phyloP scores from a whole-genome alignment of 30 jellyfish, hydroid and myxozoan species.

The Hydractinia symbiolongicarpus region DNA sequence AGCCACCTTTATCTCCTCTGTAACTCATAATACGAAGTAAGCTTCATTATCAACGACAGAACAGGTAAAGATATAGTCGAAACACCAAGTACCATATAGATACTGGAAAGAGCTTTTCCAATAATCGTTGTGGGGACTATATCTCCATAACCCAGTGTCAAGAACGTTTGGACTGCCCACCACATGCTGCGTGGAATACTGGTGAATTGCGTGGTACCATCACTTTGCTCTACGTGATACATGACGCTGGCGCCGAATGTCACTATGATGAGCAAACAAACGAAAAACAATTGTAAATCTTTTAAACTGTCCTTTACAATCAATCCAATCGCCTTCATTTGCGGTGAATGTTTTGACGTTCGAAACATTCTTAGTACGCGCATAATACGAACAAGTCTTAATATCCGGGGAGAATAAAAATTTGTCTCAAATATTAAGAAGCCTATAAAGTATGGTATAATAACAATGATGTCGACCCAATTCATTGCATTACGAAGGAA shows the following conservation, averaged over 20 bases:
- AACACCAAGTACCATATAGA: slow-evolving; percentile 89
- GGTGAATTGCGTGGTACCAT: slow-evolving; percentile 37
- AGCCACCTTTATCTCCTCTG: neutral
- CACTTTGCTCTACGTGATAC: slow-evolving; percentile 47
- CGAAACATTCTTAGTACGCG: slow-evolving; percentile 70
- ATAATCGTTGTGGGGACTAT: slow-evolving; percentile 68
- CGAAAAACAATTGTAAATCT: slow-evolving; percentile 62
- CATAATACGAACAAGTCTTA: slow-evolving; percentile 57
- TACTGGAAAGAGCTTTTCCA: slow-evolving; percentile 70
- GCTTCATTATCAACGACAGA: slow-evolving; percentile 70
- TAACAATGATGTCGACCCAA: slow-evolving; percentile 61
- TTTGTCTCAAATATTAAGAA: slow-evolving; percentile 16
- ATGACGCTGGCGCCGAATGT: slow-evolving; percentile 89
- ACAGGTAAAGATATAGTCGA: slow-evolving; percentile 92
- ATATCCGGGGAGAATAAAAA: slow-evolving; percentile 19
- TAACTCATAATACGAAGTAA: slow-evolving; percentile 46
- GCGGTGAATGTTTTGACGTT: slow-evolving; percentile 54
- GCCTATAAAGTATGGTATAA: slow-evolving; percentile 54
- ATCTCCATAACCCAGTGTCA: slow-evolving; percentile 93
- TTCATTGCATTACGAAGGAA: slow-evolving; percentile 51
- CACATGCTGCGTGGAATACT: slow-evolving; percentile 89
- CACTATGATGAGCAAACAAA: slow-evolving; percentile 54
- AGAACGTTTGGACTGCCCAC: slow-evolving; percentile 98
- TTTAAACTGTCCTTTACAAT: slow-evolving; percentile 59
- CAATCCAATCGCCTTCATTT: slow-evolving; percentile 60